Conservation (phyloP, 2,797 vertebrate species). For the Lacerta agilis region DNA sequence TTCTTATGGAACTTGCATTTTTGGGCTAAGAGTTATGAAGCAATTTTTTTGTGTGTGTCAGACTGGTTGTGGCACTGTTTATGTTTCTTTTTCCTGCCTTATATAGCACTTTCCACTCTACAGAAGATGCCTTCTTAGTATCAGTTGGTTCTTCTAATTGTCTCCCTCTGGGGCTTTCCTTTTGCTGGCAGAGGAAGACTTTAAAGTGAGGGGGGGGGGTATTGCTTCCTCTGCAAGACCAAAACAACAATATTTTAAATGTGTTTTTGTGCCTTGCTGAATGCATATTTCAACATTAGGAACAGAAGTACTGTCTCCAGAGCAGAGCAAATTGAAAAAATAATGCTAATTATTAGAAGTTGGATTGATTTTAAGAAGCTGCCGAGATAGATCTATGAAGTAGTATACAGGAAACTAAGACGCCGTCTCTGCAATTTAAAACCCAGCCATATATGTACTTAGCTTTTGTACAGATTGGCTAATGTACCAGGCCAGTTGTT, state of each 20-base stretch:
- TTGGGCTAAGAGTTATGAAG: not conserved
- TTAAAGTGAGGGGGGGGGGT: not conserved
- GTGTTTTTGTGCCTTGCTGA: not conserved
- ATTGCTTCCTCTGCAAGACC: not conserved
- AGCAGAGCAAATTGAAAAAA: not conserved
- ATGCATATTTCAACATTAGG: not conserved
- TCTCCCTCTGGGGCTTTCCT: not conserved
- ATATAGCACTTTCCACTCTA: not conserved
- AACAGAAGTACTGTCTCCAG: not conserved
- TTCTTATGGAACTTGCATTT: not conserved
- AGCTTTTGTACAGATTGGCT: not conserved
- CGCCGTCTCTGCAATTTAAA: not conserved
- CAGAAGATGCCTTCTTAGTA: not conserved
- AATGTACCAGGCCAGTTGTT: not conserved
- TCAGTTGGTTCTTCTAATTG: conserved; percentile 1
- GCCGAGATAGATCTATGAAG: not conserved
- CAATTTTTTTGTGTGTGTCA: not conserved
- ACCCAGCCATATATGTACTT: not conserved
- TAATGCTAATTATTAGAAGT: conserved; percentile 9
- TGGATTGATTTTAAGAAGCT: conserved; percentile 5
- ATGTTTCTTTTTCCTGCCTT: not conserved
- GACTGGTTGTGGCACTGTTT: not conserved
- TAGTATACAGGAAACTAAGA: not conserved
- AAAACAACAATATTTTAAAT: conserved; percentile 6
- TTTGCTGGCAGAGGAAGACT: not conserved